phyloP scores from a whole-genome alignment of 1,140 invertebrate species.

The Akabosia matsudoensis region DNA sequence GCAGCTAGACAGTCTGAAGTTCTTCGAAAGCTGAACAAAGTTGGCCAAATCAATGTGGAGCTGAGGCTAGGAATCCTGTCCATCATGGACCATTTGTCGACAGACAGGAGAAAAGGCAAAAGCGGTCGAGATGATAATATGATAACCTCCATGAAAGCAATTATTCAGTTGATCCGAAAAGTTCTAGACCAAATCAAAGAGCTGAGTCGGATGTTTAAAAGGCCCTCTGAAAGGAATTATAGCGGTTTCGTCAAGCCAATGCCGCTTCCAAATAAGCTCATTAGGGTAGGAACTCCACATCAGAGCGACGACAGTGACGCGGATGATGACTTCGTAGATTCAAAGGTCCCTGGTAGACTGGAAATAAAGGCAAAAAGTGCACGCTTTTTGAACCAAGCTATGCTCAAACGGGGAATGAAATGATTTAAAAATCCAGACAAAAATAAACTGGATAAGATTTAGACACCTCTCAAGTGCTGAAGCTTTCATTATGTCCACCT shows the following conservation, averaged over 20 bases:
- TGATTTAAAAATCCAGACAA: not conserved
- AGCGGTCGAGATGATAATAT: not conserved
- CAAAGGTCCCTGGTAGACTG: slow-evolving; percentile 35
- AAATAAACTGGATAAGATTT: not conserved
- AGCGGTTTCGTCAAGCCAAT: slow-evolving; percentile 27
- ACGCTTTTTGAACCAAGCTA: slow-evolving; percentile 37
- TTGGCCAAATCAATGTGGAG: slow-evolving; percentile 25
- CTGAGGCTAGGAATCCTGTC: slow-evolving; percentile 32
- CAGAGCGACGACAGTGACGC: slow-evolving; percentile 26
- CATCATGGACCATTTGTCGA: slow-evolving; percentile 34
- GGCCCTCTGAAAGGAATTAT: slow-evolving; percentile 35
- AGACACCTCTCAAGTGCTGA: too few species aligned
- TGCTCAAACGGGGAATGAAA: slow-evolving; percentile 31
- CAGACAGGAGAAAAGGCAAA: not conserved
- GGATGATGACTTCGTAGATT: slow-evolving; percentile 41
- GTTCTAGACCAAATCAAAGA: not conserved
- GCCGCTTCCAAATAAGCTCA: slow-evolving; percentile 20
- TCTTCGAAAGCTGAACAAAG: slow-evolving; percentile 18
- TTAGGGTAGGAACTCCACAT: slow-evolving; percentile 40
- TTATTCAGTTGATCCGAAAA: slow-evolving; percentile 23
- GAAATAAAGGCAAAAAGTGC: slow-evolving; percentile 43
- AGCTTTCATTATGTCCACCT: too few species aligned
- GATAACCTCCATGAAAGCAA: slow-evolving; percentile 15
- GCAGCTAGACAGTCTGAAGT: not conserved
- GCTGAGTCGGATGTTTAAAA: slow-evolving; percentile 17